Conservation (phyloP, 2,888 invertebrate species). For the Macroteleia sp. region DNA sequence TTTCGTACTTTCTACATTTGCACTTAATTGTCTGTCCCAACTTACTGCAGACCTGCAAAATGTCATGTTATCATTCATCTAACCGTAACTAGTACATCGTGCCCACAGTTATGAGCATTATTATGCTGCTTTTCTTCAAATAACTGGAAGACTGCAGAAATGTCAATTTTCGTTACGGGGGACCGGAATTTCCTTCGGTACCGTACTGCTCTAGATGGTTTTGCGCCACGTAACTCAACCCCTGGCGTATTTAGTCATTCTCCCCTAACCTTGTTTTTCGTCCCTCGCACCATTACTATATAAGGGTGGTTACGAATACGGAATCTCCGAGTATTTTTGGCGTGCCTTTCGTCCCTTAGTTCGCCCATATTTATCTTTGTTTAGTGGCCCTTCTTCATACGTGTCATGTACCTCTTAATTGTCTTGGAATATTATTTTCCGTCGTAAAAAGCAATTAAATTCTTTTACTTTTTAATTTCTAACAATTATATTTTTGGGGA, state of each 20-base stretch:
- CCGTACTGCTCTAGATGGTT: slow-evolving; percentile 16
- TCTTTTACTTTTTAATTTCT: slow-evolving; percentile 12
- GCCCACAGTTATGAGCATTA: slow-evolving; percentile 29
- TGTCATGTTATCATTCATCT: slow-evolving; percentile 54
- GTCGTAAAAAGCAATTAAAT: slow-evolving; percentile 36
- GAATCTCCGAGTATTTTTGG: slow-evolving; percentile 26
- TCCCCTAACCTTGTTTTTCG: slow-evolving; percentile 73
- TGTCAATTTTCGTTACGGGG: slow-evolving; percentile 58
- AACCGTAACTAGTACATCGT: slow-evolving; percentile 9
- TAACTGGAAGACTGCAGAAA: slow-evolving; percentile 47
- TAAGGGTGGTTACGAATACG: slow-evolving; percentile 65
- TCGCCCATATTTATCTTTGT: slow-evolving; percentile 58
- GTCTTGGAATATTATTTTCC: slow-evolving; percentile 39
- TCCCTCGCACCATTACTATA: slow-evolving; percentile 64
- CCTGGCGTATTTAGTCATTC: slow-evolving; percentile 73
- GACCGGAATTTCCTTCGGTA: slow-evolving; percentile 44
- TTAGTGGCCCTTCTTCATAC: slow-evolving; percentile 20
- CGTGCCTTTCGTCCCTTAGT: slow-evolving; percentile 31
- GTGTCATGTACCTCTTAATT: slow-evolving; percentile 45
- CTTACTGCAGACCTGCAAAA: too few relatives aligned
- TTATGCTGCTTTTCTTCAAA: slow-evolving; percentile 39
- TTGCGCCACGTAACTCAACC: slow-evolving; percentile 52
- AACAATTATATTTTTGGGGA: too few relatives aligned
- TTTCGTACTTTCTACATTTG: too few relatives aligned
- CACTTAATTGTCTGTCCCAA: too few relatives aligned